Evolutionary conservation across 2,113 vertebrate species (phyloP).

Genomic region (Leuciscus idus): DNA sequence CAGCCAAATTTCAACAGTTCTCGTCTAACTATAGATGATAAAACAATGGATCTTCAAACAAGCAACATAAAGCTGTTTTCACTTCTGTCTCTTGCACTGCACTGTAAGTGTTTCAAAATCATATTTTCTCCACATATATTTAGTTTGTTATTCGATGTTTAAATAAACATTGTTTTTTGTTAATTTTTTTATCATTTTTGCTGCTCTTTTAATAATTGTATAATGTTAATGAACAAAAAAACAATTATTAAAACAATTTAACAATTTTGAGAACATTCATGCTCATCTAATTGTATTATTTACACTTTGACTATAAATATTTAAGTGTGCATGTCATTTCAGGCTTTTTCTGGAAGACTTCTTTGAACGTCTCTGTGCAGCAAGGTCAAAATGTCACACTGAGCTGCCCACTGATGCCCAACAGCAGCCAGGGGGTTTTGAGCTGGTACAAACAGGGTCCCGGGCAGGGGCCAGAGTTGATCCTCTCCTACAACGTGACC

Average conservation of each 20-base stretch:
- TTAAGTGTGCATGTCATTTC: constrained; percentile 18
- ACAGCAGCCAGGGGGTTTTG: constrained; percentile 16
- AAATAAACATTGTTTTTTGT: neutral
- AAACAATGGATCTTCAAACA: constrained; percentile 5
- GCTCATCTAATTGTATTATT: neutral
- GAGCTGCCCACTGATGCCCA: constrained; percentile 51
- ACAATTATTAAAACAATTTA: neutral
- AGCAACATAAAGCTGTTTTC: constrained; percentile 9
- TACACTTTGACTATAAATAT: neutral
- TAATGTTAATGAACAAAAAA: neutral
- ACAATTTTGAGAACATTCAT: neutral
- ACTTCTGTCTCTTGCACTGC: constrained; percentile 10
- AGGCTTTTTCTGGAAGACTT: constrained; percentile 48
- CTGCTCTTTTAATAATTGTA: neutral
- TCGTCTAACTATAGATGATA: neutral
- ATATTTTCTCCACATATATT: neutral
- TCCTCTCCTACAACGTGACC: constrained; percentile 55
- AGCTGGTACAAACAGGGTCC: constrained; percentile 61
- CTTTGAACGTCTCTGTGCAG: constrained; percentile 41
- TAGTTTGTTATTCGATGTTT: neutral
- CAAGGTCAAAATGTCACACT: constrained; percentile 51
- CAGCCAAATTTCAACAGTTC: neutral
- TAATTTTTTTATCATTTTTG: neutral
- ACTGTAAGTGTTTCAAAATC: constrained; percentile 42
- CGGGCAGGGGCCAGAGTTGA: constrained; percentile 42